Evolutionary conservation across 2,113 vertebrate genomes (phyloP).

Genomic region (Planiliza haematocheilus): DNA sequence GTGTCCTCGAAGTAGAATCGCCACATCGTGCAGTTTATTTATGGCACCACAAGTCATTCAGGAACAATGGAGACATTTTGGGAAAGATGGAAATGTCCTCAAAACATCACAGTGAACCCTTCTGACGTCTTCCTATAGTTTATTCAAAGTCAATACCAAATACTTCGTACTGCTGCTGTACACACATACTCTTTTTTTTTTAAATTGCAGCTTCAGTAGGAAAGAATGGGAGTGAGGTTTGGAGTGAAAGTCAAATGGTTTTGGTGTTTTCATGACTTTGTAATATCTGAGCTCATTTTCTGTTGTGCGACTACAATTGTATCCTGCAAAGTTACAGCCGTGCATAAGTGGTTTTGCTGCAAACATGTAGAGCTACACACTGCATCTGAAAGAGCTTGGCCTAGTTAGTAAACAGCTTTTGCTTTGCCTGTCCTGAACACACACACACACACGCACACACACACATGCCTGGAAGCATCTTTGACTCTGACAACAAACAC

Average conservation of each 20-base stretch:
- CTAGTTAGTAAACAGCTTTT: slow-evolving; percentile 50
- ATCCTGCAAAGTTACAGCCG: slow-evolving; percentile 11
- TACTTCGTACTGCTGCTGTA: too few species aligned
- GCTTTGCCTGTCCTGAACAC: slow-evolving; percentile 10
- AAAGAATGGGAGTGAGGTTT: background rate
- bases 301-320: slow-evolving; percentile 25
- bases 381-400: slow-evolving; percentile 36
- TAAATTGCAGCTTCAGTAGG: too few species aligned
- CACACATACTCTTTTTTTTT: too few species aligned
- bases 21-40: too few species aligned
- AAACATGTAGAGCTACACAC: background rate
- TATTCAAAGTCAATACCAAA: too few species aligned
- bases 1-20: background rate
- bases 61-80: too few species aligned
- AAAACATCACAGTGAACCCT: too few species aligned
- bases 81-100: too few species aligned
- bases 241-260: background rate
- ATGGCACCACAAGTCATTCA: too few species aligned
- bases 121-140: too few species aligned
- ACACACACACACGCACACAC: background rate
- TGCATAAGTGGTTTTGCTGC: slow-evolving; percentile 4
- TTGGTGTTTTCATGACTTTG: too few species aligned
- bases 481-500: slow-evolving; percentile 33
- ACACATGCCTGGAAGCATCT: slow-evolving; percentile 29
- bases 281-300: background rate